These are phyloP conservation scores for Pseudomyrmex cubaensis DNA, from an alignment of 1,140 invertebrate genomes.

Conservation along the genomic window DNA sequence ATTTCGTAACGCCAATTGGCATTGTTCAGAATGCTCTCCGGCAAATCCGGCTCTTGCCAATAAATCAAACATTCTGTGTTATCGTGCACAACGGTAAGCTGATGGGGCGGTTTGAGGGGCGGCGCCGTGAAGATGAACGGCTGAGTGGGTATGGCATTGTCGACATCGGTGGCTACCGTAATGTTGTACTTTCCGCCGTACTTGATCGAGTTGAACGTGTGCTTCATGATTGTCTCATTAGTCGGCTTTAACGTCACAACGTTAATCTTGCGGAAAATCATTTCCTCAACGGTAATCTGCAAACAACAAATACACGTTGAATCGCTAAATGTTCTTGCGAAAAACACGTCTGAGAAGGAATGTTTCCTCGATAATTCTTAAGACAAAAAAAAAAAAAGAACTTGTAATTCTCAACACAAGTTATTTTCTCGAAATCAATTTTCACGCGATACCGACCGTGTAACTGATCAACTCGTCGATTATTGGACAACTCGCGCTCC, in stretches of 20 bases:
- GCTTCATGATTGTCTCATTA: constrained; percentile 83
- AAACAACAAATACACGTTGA: constrained; percentile 66
- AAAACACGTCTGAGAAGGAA: not conserved
- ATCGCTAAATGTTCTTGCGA: not conserved
- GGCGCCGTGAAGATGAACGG: constrained; percentile 86
- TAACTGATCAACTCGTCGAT: constrained; percentile 86
- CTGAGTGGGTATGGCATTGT: constrained; percentile 82
- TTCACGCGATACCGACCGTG: constrained; percentile 83
- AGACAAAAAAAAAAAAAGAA: not conserved
- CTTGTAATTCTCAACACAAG: not conserved
- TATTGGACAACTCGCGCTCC: constrained; percentile 86
- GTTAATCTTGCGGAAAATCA: constrained; percentile 81
- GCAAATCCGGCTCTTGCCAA: constrained; percentile 86
- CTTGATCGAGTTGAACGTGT: constrained; percentile 86
- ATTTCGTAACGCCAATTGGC: constrained; percentile 88
- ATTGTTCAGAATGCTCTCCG: constrained; percentile 67
- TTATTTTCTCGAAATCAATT: not conserved
- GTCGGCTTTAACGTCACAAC: constrained; percentile 83
- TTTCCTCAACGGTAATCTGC: constrained; percentile 86
- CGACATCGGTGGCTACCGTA: constrained; percentile 86
- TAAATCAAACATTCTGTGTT: constrained; percentile 86
- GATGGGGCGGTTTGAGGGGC: constrained; percentile 87
- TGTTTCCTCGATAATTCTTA: not conserved
- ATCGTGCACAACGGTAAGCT: constrained; percentile 86
- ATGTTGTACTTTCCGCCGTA: constrained; percentile 89